Conservation (phyloP, 2,888 invertebrate genomes). For the Abscondita cerata region DNA sequence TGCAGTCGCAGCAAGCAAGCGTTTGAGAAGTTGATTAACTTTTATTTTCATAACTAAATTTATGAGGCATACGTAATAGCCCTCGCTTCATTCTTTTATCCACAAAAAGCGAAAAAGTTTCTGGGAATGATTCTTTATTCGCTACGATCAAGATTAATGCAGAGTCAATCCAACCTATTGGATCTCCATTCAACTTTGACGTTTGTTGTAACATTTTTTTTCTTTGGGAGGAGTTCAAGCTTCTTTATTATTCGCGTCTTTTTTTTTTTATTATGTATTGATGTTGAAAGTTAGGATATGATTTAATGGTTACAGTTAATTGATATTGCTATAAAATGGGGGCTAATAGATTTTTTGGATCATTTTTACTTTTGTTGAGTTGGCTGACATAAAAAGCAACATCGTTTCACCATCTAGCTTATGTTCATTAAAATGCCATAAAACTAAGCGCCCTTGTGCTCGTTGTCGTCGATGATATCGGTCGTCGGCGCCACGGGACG, state of each 20-base stretch:
- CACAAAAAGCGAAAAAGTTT: constrained; percentile 27
- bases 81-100: constrained; percentile 29
- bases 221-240: constrained; percentile 20
- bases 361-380: constrained; percentile 10
- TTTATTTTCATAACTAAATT: constrained; percentile 41
- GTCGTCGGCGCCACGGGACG: constrained; percentile 49
- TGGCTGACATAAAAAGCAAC: constrained; percentile 37
- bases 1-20: constrained; percentile 26
- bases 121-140: constrained; percentile 27
- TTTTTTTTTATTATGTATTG: constrained; percentile 6
- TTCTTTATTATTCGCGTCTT: constrained; percentile 14
- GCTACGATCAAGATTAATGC: constrained; percentile 29
- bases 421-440: constrained; percentile 55
- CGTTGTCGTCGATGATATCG: constrained; percentile 50
- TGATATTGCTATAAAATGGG: too few species aligned
- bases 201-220: constrained; percentile 21
- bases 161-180: constrained; percentile 32
- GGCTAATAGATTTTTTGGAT: constrained; percentile 12
- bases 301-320: too few species aligned
- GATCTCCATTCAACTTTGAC: constrained; percentile 30
- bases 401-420: constrained; percentile 41
- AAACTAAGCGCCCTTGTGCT: constrained; percentile 44
- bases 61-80: constrained; percentile 41
- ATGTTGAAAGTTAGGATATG: neutral
- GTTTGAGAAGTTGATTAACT: constrained; percentile 42